Base-by-base conservation (phyloP, 2,888 invertebrate genomes). In the Cynaeus angustus region DNA sequence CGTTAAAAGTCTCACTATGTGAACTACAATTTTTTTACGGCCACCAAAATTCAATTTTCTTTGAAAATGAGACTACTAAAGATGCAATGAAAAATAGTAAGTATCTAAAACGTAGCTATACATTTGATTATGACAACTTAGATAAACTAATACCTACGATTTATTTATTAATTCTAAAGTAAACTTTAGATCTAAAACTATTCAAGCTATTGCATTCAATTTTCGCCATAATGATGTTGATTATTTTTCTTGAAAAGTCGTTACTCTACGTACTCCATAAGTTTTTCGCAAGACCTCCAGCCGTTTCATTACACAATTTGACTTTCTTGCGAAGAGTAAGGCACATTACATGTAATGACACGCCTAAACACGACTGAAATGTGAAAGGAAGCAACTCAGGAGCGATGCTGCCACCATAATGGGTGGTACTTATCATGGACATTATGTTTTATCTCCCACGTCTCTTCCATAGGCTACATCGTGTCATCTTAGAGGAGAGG, bases 291-390 rank as follows among this genome's bases (percentile, higher is more conserved):
- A 53, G 53, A 38, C 37, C 56, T 5, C 43, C 56, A 41, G 10
- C 41, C 12, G 58, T 59, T 43, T 46, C 26, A 41, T 59, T 59
- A 43, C 46, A 46, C 46, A 59, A 59, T 59, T 59, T 59, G 46
- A 59, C 45, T 30, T 59, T 59, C 30, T 33, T 46, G 14, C 16
- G 46, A 45, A 59, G 45, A 45, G n/a, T 58, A 38, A 58, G 14
- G 41, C 26, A 28, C 30, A 28, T 26, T 38, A 50, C 50, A 38
- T 45, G 55, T 7, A 66, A 67, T 72, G 76, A 74, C 76, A 76
- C 76, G 76, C 76, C 76, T 76, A 73, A 70, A 69, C 76, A 76
- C 76, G 76, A 76, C 72, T 62, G 38, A 71, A 69, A 73, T 72
- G 75, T 75, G 76, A 76, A 76, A 75, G 76, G 76, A 75, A 72